These are phyloP conservation scores for Apteryx mantelli DNA, from an alignment of 2,113 vertebrate genomes.

Conservation along the genomic window DNA sequence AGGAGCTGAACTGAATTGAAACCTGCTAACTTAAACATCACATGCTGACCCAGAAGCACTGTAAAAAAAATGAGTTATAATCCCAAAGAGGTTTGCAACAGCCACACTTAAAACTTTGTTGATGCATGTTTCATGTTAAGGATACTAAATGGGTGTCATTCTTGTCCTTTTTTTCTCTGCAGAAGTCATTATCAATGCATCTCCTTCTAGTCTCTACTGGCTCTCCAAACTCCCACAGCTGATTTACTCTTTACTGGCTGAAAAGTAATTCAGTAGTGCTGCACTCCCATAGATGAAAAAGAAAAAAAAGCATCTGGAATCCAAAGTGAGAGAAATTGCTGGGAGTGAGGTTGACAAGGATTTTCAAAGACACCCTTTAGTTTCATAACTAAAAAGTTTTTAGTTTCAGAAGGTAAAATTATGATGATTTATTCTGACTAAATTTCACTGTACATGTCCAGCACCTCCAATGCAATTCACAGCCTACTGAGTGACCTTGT, in stretches of 20 bases:
- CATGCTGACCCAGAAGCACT: not conserved
- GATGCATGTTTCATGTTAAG: not conserved
- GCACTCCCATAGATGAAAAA: not conserved
- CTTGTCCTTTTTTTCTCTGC: not conserved
- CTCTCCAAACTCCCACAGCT: not conserved
- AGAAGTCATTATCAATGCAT: not conserved
- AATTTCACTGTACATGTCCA: not conserved
- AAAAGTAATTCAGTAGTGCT: not conserved
- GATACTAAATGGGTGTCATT: not conserved
- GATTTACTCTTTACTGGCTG: not conserved
- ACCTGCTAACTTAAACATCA: not conserved
- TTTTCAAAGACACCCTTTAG: not conserved
- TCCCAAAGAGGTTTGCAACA: not conserved
- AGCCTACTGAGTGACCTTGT: not conserved
- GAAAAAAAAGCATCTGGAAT: not conserved
- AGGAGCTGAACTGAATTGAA: not conserved
- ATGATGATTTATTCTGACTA: not conserved
- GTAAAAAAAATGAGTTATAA: not conserved
- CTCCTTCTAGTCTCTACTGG: not conserved
- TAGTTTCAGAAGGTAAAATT: not conserved
- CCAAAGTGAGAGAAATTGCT: not conserved
- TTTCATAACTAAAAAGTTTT: not conserved
- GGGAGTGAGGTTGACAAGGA: not conserved
- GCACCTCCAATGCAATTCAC: not conserved
- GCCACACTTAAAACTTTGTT: rapidly evolving